Evolutionary conservation across 2,113 vertebrate species (phyloP).

Genomic region (Mungos mungo): DNA sequence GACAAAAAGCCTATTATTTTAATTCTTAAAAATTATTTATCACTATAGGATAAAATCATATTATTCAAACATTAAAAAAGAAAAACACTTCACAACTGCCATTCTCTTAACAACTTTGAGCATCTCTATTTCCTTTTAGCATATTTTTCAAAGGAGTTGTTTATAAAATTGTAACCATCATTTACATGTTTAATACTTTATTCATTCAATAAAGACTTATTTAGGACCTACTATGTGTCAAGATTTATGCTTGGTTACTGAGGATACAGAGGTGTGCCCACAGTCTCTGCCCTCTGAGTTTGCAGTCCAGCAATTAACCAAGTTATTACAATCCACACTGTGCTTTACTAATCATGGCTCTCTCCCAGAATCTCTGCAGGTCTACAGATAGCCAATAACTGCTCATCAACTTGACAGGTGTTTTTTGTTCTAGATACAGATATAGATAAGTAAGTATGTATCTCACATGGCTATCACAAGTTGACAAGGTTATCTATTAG

Average conservation of each 20-base stretch:
- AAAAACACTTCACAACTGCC: neutral
- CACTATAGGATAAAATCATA: conserved; percentile 13
- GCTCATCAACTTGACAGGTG: neutral
- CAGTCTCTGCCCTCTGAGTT: neutral
- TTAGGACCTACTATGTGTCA: neutral
- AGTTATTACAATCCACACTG: neutral
- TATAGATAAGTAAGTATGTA: neutral
- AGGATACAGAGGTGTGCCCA: neutral
- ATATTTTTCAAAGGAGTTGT: neutral
- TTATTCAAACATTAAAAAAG: conserved; percentile 24
- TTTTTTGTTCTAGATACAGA: neutral
- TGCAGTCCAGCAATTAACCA: neutral
- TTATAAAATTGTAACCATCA: neutral
- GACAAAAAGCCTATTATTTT: conserved; percentile 26
- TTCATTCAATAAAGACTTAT: neutral
- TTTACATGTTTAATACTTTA: conserved; percentile 14
- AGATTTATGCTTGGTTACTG: neutral
- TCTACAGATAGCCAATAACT: conserved; percentile 35
- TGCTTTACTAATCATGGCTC: conserved; percentile 19
- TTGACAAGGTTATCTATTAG: neutral
- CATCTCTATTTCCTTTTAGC: neutral
- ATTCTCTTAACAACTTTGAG: neutral
- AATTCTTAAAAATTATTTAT: conserved; percentile 39
- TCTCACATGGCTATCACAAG: neutral
- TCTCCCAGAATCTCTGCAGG: neutral